These are phyloP conservation scores for Lagorchestes hirsutus DNA, from an alignment of 2,797 vertebrate species.

Conservation along the genomic window DNA sequence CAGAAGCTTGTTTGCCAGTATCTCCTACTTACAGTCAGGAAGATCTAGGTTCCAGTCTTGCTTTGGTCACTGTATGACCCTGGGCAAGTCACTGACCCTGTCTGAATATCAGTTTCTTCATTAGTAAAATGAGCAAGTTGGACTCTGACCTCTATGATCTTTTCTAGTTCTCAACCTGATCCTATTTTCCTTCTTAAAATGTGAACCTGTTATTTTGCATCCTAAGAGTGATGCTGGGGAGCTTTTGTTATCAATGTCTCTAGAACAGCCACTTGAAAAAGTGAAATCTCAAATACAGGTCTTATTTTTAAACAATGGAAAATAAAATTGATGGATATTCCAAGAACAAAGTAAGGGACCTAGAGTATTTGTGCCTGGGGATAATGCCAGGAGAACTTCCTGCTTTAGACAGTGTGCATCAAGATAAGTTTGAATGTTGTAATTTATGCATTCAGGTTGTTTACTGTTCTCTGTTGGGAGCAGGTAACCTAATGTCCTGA, in stretches of 20 bases:
- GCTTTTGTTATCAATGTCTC: background rate
- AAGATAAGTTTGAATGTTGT: background rate
- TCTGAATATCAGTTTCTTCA: background rate
- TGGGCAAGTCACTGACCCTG: background rate
- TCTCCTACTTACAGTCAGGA: background rate
- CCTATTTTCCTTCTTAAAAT: background rate
- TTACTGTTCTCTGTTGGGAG: background rate
- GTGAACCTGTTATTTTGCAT: background rate
- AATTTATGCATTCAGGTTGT: background rate
- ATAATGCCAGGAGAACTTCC: background rate
- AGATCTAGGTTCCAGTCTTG: background rate
- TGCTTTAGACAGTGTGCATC: background rate
- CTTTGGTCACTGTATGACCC: background rate
- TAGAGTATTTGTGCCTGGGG: background rate
- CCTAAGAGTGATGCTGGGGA: background rate
- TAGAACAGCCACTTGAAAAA: background rate
- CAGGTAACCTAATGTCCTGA: background rate
- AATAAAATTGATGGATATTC: conserved; percentile 6
- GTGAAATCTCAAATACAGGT: conserved; percentile 1
- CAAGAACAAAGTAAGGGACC: conserved; percentile 21
- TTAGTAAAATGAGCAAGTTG: background rate
- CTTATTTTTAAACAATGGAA: background rate
- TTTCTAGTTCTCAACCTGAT: background rate
- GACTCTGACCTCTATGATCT: background rate
- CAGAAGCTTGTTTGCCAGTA: background rate